Evolutionary conservation across 2,113 vertebrate species (phyloP).

Genomic region (Hemiscyllium ocellatum): DNA sequence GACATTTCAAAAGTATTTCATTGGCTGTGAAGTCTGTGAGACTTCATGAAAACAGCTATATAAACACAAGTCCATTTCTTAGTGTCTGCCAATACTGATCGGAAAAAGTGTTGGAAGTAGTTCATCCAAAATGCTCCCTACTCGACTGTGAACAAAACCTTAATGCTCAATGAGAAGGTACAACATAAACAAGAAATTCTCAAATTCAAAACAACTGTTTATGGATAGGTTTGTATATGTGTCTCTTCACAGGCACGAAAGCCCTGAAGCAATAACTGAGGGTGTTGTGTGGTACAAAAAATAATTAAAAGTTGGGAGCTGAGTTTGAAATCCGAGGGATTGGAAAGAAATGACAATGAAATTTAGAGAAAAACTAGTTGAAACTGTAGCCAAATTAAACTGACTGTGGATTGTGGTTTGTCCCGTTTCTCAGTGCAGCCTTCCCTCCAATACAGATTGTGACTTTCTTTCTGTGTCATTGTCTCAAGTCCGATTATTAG

Average conservation of each 20-base stretch:
- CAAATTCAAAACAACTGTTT: constrained; percentile 2
- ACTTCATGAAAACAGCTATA: not conserved
- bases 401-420: too few relatives aligned
- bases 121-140: not conserved
- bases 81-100: not conserved
- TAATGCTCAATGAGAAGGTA: constrained; percentile 45
- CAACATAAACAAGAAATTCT: constrained; percentile 39
- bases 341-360: not conserved
- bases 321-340: not conserved
- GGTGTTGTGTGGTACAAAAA: not conserved
- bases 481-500: not conserved
- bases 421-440: not conserved
- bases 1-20: not conserved
- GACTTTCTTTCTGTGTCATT: not conserved
- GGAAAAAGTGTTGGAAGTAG: not conserved
- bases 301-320: not conserved
- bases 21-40: not conserved
- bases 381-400: not conserved
- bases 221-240: not conserved
- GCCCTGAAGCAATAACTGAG: not conserved
- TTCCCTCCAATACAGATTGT: not conserved
- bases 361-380: not conserved
- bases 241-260: not conserved
- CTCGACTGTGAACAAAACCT: constrained; percentile 50
- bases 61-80: not conserved